phyloP scores from a whole-genome alignment of 2,113 vertebrate genomes.

The Prionailurus bengalensis region DNA sequence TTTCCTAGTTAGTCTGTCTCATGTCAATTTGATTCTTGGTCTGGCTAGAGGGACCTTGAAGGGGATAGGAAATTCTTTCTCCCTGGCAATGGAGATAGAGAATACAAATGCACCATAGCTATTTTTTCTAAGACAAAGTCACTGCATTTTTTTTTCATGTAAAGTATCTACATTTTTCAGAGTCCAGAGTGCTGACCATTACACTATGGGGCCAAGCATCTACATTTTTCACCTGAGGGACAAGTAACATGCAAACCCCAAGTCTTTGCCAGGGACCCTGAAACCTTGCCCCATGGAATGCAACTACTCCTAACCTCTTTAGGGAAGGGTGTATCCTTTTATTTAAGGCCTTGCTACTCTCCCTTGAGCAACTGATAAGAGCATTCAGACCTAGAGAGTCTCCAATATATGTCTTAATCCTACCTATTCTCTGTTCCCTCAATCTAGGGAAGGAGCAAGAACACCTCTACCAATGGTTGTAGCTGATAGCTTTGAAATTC shows the following conservation, averaged over 20 bases:
- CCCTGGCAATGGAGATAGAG: background rate
- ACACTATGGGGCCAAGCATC: no score
- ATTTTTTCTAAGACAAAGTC: background rate
- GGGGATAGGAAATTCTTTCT: background rate
- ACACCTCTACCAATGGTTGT: background rate
- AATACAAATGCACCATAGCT: background rate
- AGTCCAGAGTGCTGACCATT: no score
- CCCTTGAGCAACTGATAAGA: background rate
- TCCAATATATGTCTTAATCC: background rate
- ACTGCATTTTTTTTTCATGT: background rate
- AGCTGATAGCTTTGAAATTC: background rate
- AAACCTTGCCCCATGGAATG: background rate
- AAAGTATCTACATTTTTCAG: background rate
- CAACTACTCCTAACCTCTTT: background rate
- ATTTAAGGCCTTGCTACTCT: background rate
- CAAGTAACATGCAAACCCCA: background rate
- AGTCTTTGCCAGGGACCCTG: background rate
- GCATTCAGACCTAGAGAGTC: background rate
- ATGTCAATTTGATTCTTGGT: background rate
- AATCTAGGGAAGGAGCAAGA: background rate
- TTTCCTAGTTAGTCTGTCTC: background rate
- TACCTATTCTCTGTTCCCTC: background rate
- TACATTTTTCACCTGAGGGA: background rate
- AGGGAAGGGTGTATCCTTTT: background rate
- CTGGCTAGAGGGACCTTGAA: background rate